Percentiles rank a stretch among this genome's conserved stretches.
Conservation (phyloP, 2,888 invertebrate genomes). For the Tenthredo mesomela region DNA sequence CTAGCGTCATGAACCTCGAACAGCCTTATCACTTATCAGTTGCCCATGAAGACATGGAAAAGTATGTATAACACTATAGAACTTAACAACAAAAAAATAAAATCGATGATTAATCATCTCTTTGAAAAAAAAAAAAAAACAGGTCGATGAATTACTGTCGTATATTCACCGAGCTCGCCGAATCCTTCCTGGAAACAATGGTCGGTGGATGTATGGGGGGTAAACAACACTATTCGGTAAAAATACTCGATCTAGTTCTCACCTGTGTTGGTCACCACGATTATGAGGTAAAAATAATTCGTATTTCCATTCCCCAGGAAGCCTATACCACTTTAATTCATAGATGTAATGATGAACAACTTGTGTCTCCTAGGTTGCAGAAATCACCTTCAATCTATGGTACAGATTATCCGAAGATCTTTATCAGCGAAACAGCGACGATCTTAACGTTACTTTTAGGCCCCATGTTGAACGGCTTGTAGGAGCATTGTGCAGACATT, state of each 20-base stretch:
- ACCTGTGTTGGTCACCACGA: slow-evolving; percentile 98
- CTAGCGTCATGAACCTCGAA: slow-evolving; percentile 89
- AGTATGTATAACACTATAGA: slow-evolving; percentile 76
- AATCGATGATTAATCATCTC: slow-evolving; percentile 52
- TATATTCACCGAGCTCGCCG: slow-evolving; percentile 96
- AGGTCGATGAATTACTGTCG: slow-evolving; percentile 95
- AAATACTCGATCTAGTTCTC: slow-evolving; percentile 92
- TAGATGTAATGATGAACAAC: neutral
- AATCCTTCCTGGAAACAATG: slow-evolving; percentile 93
- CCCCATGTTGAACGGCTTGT: slow-evolving; percentile 96
- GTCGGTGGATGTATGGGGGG: slow-evolving; percentile 82
- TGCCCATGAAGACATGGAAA: slow-evolving; percentile 95
- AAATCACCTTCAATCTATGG: slow-evolving; percentile 98
- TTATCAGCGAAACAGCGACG: slow-evolving; percentile 91
- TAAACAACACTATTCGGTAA: slow-evolving; percentile 88
- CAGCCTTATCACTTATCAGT: slow-evolving; percentile 94
- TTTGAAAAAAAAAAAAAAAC: too few relatives aligned
- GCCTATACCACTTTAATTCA: neutral
- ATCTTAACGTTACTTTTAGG: slow-evolving; percentile 90
- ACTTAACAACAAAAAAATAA: slow-evolving; percentile 44
- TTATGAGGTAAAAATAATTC: slow-evolving; percentile 88
- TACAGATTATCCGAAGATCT: slow-evolving; percentile 96
- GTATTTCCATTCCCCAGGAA: too few relatives aligned
- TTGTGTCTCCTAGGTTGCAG: slow-evolving; percentile 80
- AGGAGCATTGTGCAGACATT: slow-evolving; percentile 93